These are phyloP conservation scores for Hipposideros armiger DNA, from an alignment of 2,113 vertebrate genomes.

Conservation along the genomic window DNA sequence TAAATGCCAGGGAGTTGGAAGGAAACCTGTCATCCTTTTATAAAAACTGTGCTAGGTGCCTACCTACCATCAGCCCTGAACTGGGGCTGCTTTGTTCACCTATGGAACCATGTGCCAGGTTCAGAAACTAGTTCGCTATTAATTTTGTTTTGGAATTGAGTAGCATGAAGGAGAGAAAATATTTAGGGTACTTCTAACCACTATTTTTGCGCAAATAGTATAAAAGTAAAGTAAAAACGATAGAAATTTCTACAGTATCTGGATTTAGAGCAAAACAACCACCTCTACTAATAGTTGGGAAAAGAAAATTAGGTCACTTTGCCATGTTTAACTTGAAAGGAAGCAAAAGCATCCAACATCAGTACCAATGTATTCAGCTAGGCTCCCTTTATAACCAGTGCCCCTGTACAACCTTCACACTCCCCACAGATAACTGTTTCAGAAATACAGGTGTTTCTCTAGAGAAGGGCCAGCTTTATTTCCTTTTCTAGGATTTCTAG, in stretches of 20 bases:
- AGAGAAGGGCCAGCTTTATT: slow-evolving; percentile 1
- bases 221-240: slow-evolving; percentile 64
- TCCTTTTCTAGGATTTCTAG: slow-evolving; percentile 74
- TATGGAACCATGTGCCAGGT: background rate
- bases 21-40: background rate
- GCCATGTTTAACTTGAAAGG: background rate
- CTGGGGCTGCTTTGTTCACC: background rate
- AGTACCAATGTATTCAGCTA: background rate
- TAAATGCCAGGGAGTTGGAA: background rate
- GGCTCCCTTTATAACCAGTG: background rate
- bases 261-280: slow-evolving; percentile 16
- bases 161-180: slow-evolving; percentile 14
- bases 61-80: background rate
- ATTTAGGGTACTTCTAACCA: slow-evolving; percentile 61
- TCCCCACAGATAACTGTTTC: background rate
- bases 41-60: background rate
- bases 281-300: background rate
- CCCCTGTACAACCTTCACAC: background rate
- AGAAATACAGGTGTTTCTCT: slow-evolving; percentile 53
- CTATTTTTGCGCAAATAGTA: slow-evolving; percentile 70
- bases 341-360: background rate
- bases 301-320: background rate
- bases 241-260: slow-evolving; percentile 21
- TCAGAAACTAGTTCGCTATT: background rate
- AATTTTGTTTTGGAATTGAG: slow-evolving; percentile 40